Percentiles rank a stretch among this genome's conserved stretches.
Evolutionary conservation across 1,140 invertebrate genomes (phyloP).

Genomic region (Delia radicum): DNA sequence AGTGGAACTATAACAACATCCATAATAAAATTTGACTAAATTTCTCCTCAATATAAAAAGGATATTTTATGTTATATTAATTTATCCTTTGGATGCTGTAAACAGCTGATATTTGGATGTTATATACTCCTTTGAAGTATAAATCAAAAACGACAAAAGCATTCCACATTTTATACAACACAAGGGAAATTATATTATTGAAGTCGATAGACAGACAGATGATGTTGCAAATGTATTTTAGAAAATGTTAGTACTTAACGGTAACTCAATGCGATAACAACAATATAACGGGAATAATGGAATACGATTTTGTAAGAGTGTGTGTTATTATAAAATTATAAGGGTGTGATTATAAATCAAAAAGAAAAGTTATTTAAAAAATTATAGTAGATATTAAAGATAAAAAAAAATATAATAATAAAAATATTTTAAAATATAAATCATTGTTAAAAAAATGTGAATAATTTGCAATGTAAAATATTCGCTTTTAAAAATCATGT

Average conservation of each 20-base stretch:
- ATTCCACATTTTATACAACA: neutral
- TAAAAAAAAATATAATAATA: neutral
- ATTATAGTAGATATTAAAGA: neutral
- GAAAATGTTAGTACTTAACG: neutral
- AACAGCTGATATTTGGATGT: neutral
- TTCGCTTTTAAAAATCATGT: neutral
- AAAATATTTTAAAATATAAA: neutral
- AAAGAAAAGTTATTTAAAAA: neutral
- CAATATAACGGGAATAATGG: neutral
- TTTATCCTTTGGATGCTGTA: neutral
- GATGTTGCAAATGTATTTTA: neutral
- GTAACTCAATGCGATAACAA: neutral
- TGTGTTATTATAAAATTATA: neutral
- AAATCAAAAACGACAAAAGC: neutral
- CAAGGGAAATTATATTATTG: neutral
- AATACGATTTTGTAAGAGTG: neutral
- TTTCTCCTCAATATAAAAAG: neutral
- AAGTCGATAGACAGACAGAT: neutral
- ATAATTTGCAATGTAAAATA: no score
- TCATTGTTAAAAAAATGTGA: no score
- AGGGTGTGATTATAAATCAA: neutral
- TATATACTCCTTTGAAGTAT: neutral
- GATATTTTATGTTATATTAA: no score
- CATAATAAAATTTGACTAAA: neutral
- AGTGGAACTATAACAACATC: neutral